Base-by-base conservation (phyloP, 2,797 vertebrate species). In the Catharus ustulatus region DNA sequence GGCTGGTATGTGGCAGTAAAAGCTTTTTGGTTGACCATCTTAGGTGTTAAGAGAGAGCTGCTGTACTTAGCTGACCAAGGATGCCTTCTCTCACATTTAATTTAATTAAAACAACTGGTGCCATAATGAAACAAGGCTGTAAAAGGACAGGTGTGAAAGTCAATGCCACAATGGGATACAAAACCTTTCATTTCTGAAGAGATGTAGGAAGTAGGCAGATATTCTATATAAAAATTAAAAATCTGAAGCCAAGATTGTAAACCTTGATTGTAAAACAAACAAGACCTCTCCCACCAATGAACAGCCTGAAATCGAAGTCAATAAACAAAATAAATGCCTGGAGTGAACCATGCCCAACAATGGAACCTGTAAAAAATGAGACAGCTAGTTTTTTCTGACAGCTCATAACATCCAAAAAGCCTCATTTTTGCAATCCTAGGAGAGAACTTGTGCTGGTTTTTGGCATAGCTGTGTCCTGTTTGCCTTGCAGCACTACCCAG, bases 401-500 rank as follows among this genome's bases (percentile, higher is more conserved):
- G 24, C 29, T 46, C 38, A 14, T 1, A 54, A 0, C 15, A 8
- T n/a, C 21, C 12, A 64, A 51, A n/a, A 36, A 68, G 36, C 22
- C 51, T 30, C 2, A 7, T 6, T 11, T 67, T 36, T 81, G 19
- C 57, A 40, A 1, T 61, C 22, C 9, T 45, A 0, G 27, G 5
- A 54, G 32, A 15, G 57, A 59, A 6, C 7, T 6, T 18, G 5
- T 18, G 7, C 9, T 58, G 48, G 1, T n/a, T 49, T 17, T 45
- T 24, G 4, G 12, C 24, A 0, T 17, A 21, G 61, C 4, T 30
- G 29, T 54, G 26, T 27, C 45, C 49, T 11, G 2, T 67, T 78
- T 95, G 52, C 74, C 66, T 89, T 95, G 6, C 95, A 99, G 99
- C 98, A 99, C 94, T 99, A 99, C 81, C 97, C 98, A 3, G 98